A percentile compares a stretch with the other conserved stretches of the same genome.
Conservation (phyloP, 2,113 vertebrate genomes). For the Muntiacus reevesi region DNA sequence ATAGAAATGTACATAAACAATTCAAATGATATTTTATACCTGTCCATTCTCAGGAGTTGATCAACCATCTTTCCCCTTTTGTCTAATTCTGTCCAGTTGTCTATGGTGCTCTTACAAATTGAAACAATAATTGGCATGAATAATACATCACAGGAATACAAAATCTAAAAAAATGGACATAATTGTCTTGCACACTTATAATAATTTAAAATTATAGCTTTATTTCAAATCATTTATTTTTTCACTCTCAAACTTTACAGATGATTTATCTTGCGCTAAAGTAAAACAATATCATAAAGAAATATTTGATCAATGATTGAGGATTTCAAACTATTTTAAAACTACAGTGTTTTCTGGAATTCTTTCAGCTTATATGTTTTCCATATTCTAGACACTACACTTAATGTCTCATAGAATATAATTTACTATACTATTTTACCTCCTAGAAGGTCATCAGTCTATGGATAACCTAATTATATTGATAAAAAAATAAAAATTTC, state of each 20-base stretch:
- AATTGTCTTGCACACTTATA: not conserved
- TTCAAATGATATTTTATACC: not conserved
- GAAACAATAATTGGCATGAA: not conserved
- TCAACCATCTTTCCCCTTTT: not conserved
- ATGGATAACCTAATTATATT: not conserved
- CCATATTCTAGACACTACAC: not conserved
- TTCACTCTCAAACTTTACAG: not conserved
- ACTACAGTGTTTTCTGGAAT: not conserved
- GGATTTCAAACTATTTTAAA: not conserved
- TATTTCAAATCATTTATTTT: not conserved
- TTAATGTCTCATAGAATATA: not conserved
- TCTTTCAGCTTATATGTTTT: not conserved
- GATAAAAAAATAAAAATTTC: not conserved
- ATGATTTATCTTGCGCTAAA: not conserved
- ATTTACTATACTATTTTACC: not conserved
- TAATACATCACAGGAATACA: not conserved
- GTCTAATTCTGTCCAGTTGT: not conserved
- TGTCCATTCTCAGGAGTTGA: not conserved
- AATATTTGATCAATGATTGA: conserved; percentile 10
- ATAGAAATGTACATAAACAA: not conserved
- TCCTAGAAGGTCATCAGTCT: not conserved
- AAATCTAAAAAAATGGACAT: not conserved
- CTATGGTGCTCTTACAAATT: not conserved
- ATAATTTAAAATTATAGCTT: conserved; percentile 23
- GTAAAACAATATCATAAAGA: not conserved